Conservation (phyloP, 2,113 vertebrate species). For the Circaetus gallicus region DNA sequence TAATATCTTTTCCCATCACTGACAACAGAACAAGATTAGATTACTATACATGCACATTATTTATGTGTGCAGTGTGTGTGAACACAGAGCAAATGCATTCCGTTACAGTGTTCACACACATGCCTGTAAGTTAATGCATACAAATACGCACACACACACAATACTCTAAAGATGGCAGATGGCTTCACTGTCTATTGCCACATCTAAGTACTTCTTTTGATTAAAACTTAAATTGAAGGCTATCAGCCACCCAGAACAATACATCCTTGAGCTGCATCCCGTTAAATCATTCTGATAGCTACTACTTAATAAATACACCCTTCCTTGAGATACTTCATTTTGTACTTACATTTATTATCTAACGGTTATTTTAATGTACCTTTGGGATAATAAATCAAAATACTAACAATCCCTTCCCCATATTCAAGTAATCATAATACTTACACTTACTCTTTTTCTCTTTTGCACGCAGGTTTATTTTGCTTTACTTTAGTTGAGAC, state of each 20-base stretch:
- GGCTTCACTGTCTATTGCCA: background rate
- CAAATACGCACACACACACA: background rate
- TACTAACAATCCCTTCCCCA: background rate
- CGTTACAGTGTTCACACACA: background rate
- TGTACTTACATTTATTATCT: background rate
- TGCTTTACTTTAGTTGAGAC: background rate
- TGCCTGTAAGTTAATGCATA: background rate
- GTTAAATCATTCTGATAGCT: background rate
- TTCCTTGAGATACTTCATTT: background rate
- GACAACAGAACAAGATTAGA: background rate
- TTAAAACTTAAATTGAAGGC: background rate
- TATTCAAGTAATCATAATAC: background rate
- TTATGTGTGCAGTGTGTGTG: background rate
- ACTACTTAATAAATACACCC: background rate
- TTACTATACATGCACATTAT: background rate
- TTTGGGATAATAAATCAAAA: background rate
- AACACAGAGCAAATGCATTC: background rate
- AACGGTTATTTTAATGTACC: background rate
- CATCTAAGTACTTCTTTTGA: background rate
- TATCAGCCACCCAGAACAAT: background rate
- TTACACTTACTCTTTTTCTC: background rate
- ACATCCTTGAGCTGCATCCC: background rate
- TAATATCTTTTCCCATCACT: background rate
- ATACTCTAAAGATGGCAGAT: background rate
- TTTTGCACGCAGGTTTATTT: background rate